Evolutionary conservation across 1,140 invertebrate genomes (phyloP).

Genomic region (Heliconius melpomene): DNA sequence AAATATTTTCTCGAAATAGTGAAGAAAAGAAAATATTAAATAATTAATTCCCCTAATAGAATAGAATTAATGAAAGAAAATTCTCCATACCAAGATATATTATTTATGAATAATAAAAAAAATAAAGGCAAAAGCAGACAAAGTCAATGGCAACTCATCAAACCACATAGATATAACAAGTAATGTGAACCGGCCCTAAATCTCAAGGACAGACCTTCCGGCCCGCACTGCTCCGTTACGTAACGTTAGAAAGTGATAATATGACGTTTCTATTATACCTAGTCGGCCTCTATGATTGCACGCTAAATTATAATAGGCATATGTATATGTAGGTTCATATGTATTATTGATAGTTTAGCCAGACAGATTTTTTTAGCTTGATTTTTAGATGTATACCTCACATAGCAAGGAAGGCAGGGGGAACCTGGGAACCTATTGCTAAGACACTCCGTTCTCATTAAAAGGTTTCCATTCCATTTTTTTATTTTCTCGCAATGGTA

Average conservation of each 20-base stretch:
- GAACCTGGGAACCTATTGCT: too few species aligned
- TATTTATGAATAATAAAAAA: too few species aligned
- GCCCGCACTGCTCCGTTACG: background rate
- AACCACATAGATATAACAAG: background rate
- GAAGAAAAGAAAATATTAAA: too few species aligned
- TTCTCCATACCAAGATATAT: background rate
- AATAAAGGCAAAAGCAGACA: background rate
- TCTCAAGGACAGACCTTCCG: constrained; percentile 7
- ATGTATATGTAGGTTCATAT: background rate
- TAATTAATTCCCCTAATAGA: too few species aligned
- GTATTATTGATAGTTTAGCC: background rate
- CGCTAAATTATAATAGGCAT: background rate
- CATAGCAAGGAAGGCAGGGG: too few species aligned
- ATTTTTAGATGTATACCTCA: too few species aligned
- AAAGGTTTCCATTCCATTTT: too few species aligned
- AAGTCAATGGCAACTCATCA: background rate
- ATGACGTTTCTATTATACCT: background rate
- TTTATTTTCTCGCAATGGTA: too few species aligned
- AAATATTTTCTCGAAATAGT: too few species aligned
- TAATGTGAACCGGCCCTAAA: background rate
- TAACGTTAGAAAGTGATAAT: constrained; percentile 4
- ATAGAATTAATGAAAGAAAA: background rate
- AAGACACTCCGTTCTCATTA: too few species aligned
- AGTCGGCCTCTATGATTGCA: constrained; percentile 1
- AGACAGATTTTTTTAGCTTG: too few species aligned